A percentile compares a stretch with the other conserved stretches of the same genome.
Conservation (phyloP, 2,113 vertebrate species). For the Mugil cephalus region DNA sequence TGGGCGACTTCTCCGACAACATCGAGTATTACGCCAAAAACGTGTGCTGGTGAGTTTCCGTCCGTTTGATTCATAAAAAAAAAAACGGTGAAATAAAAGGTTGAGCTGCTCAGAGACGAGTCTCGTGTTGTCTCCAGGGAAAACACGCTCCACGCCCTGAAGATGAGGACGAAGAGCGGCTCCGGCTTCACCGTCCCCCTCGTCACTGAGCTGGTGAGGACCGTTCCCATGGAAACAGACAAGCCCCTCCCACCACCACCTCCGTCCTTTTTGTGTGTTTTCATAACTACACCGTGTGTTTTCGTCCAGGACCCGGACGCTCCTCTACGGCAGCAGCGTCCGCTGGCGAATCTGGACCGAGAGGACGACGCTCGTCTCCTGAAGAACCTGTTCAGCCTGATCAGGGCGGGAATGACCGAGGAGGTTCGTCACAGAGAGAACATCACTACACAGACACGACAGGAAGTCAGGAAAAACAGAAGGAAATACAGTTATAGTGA, state of each 20-base stretch:
- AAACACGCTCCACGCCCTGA: conserved; percentile 93
- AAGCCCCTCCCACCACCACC: background rate
- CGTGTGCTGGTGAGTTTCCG: conserved; percentile 93
- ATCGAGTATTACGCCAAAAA: conserved; percentile 98
- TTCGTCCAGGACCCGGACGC: conserved; percentile 92
- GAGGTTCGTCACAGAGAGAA: conserved; percentile 89
- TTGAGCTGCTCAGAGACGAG: background rate
- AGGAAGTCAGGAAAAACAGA: too few relatives aligned
- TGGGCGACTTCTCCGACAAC: conserved; percentile 96
- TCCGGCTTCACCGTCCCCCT: conserved; percentile 87
- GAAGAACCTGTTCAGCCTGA: conserved; percentile 94
- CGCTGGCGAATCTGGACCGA: conserved; percentile 94
- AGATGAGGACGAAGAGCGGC: conserved; percentile 85
- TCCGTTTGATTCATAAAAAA: background rate
- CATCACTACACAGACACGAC: too few relatives aligned
- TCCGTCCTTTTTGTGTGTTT: background rate
- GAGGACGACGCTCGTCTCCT: conserved; percentile 94
- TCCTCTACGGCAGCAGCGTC: conserved; percentile 94
- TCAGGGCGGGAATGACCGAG: conserved; percentile 96
- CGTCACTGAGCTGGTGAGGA: conserved; percentile 93
- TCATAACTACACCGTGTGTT: background rate
- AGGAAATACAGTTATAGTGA: too few relatives aligned
- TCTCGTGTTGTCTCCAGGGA: conserved; percentile 87
- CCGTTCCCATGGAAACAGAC: background rate
- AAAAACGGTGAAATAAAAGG: too few relatives aligned